Conservation (phyloP, 37 sponge, comb jelly and placozoan genomes). For the Ephydatia muelleri region DNA sequence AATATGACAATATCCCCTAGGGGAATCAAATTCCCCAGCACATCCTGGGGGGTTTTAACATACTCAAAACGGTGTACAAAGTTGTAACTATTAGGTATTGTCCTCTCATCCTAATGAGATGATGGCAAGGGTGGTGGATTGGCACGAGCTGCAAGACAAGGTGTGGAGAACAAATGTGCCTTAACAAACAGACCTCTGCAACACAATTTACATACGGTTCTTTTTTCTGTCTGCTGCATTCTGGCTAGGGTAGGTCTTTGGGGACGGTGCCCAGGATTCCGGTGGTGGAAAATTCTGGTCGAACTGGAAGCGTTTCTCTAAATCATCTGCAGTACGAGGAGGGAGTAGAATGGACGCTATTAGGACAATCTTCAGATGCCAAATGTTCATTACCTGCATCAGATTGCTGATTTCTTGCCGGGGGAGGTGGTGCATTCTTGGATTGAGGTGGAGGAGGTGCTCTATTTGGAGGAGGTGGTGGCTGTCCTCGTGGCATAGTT, state of each 20-base stretch:
- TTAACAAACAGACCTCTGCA: no score
- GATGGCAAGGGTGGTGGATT: no score
- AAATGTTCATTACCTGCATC: background rate
- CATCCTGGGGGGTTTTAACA: no score
- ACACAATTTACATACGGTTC: background rate
- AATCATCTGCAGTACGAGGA: constrained; percentile 22
- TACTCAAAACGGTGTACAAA: no score
- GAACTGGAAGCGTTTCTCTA: constrained; percentile 74
- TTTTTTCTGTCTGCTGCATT: constrained; percentile 8
- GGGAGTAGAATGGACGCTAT: background rate
- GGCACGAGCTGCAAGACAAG: no score
- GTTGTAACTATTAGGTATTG: no score
- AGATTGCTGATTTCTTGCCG: constrained; percentile 3
- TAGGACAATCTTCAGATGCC: background rate
- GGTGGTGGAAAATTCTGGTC: constrained; percentile 56
- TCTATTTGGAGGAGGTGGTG: constrained; percentile 62
- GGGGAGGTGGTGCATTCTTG: constrained; percentile 13
- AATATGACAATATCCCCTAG: no score
- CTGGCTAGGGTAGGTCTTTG: constrained; percentile 80
- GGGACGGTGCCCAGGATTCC: constrained; percentile 67
- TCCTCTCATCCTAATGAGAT: no score
- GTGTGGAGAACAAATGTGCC: no score
- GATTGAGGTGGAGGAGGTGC: constrained; percentile 53
- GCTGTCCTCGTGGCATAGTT: constrained; percentile 43
- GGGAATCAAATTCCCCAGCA: no score